Base-by-base conservation (phyloP, 2,888 invertebrate species). In the Limnephilus rhombicus region DNA sequence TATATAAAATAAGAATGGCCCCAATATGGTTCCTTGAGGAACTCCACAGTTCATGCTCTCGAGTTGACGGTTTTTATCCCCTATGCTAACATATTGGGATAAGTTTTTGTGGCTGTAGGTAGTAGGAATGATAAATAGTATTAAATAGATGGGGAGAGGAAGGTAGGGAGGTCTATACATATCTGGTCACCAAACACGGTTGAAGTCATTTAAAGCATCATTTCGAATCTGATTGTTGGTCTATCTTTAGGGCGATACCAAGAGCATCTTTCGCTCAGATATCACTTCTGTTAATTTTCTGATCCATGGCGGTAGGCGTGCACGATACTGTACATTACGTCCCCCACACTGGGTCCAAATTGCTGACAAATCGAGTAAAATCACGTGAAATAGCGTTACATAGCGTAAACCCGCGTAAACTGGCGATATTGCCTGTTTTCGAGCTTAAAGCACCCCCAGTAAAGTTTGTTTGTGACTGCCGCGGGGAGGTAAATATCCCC, bases 91-190 rank as follows among this genome's bases (percentile, higher is more conserved):
- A 41, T 41, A 41, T 41, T 41, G 41, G 5, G 41, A 5, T 41
- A 41, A 4, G 41, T 41, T 41, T 9, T 41, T 0, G 41, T 41
- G 2, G 9, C 0, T 0, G 0, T 0, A 0, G 11, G 11, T 11
- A 11, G 41, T 41, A 41, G 2, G 11, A 41, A 45, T 1, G 11
- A 12, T 12, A 45, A 45, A 1, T 12, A 45, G 45, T 1, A 45
- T 11, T 12, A 11, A 12, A 41, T 7, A 41, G 9, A 9, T 9
- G 41, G 41, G 41, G 41, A 9, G 41, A 45, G 45, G 12, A 45
- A 45, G 45, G 12, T 45, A 45, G 12, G 12, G 12, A 45, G 11
- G 45, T 11, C 15, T 49, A 2, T 49, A 13, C 49, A 49, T 1
- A 49, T 49, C 3, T 49, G 49, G 49, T 15, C 49, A 49, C 15